phyloP scores from a whole-genome alignment of 2,888 invertebrate genomes.

The Azorinus chamasolen region DNA sequence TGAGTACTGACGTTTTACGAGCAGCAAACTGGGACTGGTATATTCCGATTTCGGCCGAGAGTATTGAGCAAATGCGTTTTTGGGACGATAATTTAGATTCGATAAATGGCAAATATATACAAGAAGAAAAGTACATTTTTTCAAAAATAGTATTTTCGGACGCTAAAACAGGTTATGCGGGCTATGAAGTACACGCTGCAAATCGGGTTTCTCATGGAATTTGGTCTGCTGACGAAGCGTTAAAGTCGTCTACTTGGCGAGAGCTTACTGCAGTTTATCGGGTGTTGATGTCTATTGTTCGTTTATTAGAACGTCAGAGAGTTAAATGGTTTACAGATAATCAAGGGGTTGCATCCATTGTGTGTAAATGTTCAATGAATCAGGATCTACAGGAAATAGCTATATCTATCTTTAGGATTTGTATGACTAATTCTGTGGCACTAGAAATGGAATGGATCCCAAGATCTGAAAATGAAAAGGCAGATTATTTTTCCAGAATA shows the following conservation, averaged over 20 bases:
- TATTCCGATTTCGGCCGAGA: conserved; percentile 5
- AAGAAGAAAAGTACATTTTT: background rate
- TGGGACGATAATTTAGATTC: no score
- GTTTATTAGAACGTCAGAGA: conserved; percentile 1
- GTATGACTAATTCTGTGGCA: background rate
- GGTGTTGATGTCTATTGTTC: conserved; percentile 8
- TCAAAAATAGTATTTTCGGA: conserved; percentile 15
- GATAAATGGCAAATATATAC: conserved; percentile 2
- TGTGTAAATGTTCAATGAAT: no score
- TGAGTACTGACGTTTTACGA: conserved; percentile 18
- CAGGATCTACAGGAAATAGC: no score
- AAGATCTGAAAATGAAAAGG: conserved; percentile 17
- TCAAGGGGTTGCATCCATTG: background rate
- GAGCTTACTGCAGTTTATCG: conserved; percentile 23
- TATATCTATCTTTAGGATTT: background rate
- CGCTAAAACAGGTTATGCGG: conserved; percentile 22
- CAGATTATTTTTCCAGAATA: no score
- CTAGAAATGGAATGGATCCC: conserved; percentile 11
- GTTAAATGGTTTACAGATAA: conserved; percentile 46
- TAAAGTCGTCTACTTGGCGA: conserved; percentile 31
- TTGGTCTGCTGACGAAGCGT: conserved; percentile 10
- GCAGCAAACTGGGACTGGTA: conserved; percentile 26
- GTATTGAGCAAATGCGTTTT: conserved; percentile 11
- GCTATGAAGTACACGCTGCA: conserved; percentile 22
- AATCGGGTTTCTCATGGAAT: conserved; percentile 22